Conservation (phyloP, 2,888 invertebrate species). For the Spodoptera littoralis region DNA sequence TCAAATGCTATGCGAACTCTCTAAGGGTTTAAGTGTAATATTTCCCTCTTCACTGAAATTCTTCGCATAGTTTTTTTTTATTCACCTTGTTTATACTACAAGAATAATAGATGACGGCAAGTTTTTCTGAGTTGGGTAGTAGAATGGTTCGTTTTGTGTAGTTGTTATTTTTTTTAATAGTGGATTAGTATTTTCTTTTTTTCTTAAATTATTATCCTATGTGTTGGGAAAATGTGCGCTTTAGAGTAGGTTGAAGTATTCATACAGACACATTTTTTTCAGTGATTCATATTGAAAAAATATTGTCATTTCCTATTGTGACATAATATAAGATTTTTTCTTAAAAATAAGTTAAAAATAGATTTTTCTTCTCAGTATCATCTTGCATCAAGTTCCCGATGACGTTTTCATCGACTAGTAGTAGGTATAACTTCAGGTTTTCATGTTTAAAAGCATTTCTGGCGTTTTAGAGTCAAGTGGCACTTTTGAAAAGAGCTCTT, state of each 20-base stretch:
- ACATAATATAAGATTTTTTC: too few species aligned
- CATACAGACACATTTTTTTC: too few species aligned
- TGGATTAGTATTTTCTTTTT: too few species aligned
- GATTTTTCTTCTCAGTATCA: too few species aligned
- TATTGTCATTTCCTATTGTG: too few species aligned
- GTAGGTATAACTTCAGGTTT: constrained; percentile 27
- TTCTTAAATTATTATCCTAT: too few species aligned
- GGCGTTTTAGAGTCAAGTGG: constrained; percentile 56
- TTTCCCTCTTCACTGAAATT: constrained; percentile 64
- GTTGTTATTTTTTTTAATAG: background rate
- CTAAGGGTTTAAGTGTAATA: constrained; percentile 69
- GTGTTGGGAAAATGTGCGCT: too few species aligned
- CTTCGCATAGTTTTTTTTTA: constrained; percentile 60
- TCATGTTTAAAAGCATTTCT: constrained; percentile 52
- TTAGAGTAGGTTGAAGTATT: too few species aligned
- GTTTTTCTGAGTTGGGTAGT: constrained; percentile 5
- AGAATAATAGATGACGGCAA: constrained; percentile 24
- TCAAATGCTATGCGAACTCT: constrained; percentile 71
- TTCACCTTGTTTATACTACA: constrained; percentile 59
- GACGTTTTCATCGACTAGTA: background rate
- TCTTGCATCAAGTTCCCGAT: background rate
- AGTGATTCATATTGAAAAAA: too few species aligned
- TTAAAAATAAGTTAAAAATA: too few species aligned
- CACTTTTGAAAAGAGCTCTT: constrained; percentile 50
- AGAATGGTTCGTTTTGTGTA: background rate